Evolutionary conservation across 1,140 invertebrate species (phyloP), one percentile per base, ranked within the genome.

Genomic region (Coelopa frigida): DNA sequence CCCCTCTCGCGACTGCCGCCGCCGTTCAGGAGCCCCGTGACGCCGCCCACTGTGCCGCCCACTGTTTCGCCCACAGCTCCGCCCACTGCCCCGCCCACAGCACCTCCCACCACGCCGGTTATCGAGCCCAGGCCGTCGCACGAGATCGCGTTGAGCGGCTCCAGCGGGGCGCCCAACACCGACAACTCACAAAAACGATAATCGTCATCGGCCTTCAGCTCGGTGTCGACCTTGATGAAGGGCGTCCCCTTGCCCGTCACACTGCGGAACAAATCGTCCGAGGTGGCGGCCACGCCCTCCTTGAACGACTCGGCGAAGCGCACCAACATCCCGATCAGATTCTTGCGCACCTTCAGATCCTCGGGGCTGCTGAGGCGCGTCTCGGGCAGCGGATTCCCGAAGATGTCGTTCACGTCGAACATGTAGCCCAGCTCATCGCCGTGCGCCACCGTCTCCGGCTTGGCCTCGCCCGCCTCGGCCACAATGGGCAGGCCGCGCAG

Each of bases 401-500:
- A 71, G 3, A 80, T 66, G 31, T 78, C 74, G 26, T 80, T 72
- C 3, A 73, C 72, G 51, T 81, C 76, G 52, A 84, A 85, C 50
- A 84, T 67, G 45, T 82, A 85, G 21, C 76, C 77, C 5, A 84
- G 58, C 54, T 84, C 82, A 54, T 84, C 82, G 2, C 82, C 82
- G 55, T 84, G 80, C 8, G 73, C 68, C 2, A 79, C 75, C 8
- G 61, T 64, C 40, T 53, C 77, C 1, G 56, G 43, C 62, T 56
- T 61, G 56, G 39, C 39, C 4, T 53, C 59, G 1, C 58, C 43
- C 45, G 55, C 21, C 50, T 56, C 50, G 39, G 72, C 63, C 12
- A 75, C 73, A n/a, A 85, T 61, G 4, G 80, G 75, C 3, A 80
- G 59, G 5, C 81, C 82, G 14, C 66, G 63, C 2, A 86, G 61